A percentile compares a stretch with the other conserved stretches of the same genome.
phyloP scores from a whole-genome alignment of 2,797 vertebrate species.

The Gouania willdenowi region DNA sequence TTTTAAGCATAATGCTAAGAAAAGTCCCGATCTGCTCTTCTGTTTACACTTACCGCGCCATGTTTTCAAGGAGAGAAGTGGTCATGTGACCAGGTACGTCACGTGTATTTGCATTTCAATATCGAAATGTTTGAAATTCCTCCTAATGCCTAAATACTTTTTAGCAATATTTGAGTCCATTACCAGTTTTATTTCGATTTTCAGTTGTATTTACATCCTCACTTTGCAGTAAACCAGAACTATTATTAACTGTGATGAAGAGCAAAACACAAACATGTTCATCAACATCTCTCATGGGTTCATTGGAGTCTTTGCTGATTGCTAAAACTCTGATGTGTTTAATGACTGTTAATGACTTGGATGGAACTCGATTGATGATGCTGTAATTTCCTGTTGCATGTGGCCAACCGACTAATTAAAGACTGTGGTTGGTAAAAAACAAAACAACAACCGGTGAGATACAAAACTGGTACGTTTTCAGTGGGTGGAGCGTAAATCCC shows the following conservation, averaged over 20 bases:
- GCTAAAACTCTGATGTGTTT: slow-evolving; percentile 31
- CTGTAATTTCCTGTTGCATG: slow-evolving; percentile 14
- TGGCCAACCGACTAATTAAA: slow-evolving; percentile 11
- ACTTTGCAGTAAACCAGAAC: background rate
- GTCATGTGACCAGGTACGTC: no score
- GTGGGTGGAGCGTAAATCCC: background rate
- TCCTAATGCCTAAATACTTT: no score
- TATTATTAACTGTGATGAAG: background rate
- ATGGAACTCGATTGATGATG: slow-evolving; percentile 24
- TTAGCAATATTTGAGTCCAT: no score
- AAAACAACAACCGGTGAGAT: slow-evolving; percentile 4
- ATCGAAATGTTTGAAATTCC: no score
- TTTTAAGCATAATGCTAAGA: no score
- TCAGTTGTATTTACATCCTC: background rate
- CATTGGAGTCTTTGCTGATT: slow-evolving; percentile 3
- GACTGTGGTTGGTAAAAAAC: slow-evolving; percentile 10
- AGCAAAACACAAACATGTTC: background rate
- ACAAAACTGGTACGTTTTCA: slow-evolving; percentile 8
- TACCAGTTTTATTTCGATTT: no score
- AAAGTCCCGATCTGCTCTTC: no score
- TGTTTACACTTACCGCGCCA: no score
- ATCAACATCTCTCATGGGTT: background rate
- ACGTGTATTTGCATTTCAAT: no score
- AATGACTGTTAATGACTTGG: slow-evolving; percentile 25
- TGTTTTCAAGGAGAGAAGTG: no score